Base-by-base conservation (phyloP, 2,113 vertebrate species). In the Uria aalge region DNA sequence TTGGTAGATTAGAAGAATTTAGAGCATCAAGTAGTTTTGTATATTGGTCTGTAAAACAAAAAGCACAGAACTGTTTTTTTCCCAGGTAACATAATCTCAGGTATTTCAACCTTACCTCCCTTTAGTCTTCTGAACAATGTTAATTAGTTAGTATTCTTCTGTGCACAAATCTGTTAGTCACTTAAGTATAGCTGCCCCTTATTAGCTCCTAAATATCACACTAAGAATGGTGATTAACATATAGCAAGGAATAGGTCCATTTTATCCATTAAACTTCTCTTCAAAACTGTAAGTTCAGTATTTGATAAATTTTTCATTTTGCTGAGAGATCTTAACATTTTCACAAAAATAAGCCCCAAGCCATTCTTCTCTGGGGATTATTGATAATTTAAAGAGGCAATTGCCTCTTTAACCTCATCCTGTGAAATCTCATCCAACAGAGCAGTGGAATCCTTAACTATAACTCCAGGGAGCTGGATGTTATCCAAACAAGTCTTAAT, bases 331-430 rank as follows among this genome's bases (percentile, higher is more conserved):
- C 45, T 73, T 81, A 79, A 74, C 5, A 56, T 89, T 71, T 89
- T 85, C 12, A 66, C 34, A 83, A 72, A 75, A 85, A 76, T 78
- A 85, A 85, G 10, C 48, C 9, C 57, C 57, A 69, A 93, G 30
- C 9, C 9, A 76, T 88, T 88, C 11, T 24, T 88, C 90, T 93
- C 90, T 13, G 22, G 52, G 20, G 40, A 83, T 5, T 30, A 80
- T 3, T 34, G 52, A 81, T 87, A 79, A 69, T 94, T 92, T 87
- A 77, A 77, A 95, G 74, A 89, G 32, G 66, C 75, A 85, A 87
- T 85, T 93, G 56, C 40, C 75, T 95, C 78, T 77, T 64, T 94
- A 96, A 81, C 43, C 76, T 89, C 92, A 78, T 85, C 88, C 77
- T 94, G 78, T 81, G 93, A 90, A 91, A 85, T 64, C 53, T 72